Base-by-base conservation (phyloP, 2,797 vertebrate species). In the Cyclura pinguis region DNA sequence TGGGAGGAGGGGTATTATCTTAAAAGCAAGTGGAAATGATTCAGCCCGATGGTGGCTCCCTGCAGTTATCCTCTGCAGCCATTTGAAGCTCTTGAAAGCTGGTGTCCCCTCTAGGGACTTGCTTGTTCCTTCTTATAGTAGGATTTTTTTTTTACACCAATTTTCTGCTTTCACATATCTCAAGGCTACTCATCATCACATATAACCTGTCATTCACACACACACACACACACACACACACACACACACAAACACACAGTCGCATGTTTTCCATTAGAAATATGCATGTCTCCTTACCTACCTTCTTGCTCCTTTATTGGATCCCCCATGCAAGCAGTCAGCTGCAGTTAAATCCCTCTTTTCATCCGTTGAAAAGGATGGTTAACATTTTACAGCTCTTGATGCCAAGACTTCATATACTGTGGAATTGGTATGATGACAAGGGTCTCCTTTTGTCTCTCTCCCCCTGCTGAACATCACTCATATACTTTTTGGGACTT, bases 11-110 rank as follows among this genome's bases (percentile, higher is more conserved):
- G n/a, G 50, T 89, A 92, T 47, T 52, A 59, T 89, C 81, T 29
- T 67, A 20, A 77, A 85, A 50, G 94, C 91, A 95, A 95, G 90
- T 94, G 78, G 87, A 90, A 96, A 88, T 91, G 93, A 93, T 95
- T 96, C 93, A 91, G 80, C 91, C 87, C 92, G 86, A 47, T 84
- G 92, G 69, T 85, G 94, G 90, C 95, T 95, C 90, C 91, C 93
- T 95, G 94, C 96, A 96, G 95, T 97, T 97, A 96, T 97, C 92
- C 94, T 96, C 92, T 93, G 85, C 96, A 96, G 92, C 89, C 95
- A 94, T 96, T 96, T 95, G 94, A 96, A 94, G 92, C 94, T 93
- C 89, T 94, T 94, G 94, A 91, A 95, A 89, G 88, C 91, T 94
- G 57, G 89, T 93, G 50, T 95, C 93, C 94, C 96, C 42, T 0